These are phyloP conservation scores for Phasianus colchicus DNA, from an alignment of 2,113 vertebrate species.

Conservation along the genomic window DNA sequence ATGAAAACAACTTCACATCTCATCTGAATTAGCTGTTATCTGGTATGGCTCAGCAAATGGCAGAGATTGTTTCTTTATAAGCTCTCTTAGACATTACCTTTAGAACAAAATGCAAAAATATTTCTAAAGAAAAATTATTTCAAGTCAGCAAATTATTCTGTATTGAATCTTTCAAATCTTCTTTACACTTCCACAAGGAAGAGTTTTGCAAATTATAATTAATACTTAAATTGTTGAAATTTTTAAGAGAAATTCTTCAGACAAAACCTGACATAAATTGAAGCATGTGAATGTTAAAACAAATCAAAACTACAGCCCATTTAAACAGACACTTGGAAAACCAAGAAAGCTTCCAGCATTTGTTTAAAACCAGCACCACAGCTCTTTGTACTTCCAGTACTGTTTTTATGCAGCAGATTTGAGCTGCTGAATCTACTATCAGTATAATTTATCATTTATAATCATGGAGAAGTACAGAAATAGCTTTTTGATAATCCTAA, in stretches of 20 bases:
- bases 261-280: background rate
- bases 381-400: background rate
- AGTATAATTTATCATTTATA: background rate
- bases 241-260: background rate
- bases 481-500: background rate
- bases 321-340: background rate
- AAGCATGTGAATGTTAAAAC: background rate
- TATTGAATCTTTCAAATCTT: background rate
- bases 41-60: background rate
- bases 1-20: background rate
- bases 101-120: background rate
- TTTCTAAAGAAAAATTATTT: background rate
- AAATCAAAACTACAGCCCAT: background rate
- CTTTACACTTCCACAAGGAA: background rate
- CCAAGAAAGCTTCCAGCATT: background rate
- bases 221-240: background rate
- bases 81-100: background rate
- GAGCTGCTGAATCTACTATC: background rate
- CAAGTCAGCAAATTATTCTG: background rate
- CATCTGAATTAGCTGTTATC: background rate
- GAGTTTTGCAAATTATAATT: background rate
- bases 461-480: background rate
- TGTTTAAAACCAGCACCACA: background rate
- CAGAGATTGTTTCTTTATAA: background rate
- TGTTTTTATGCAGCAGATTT: background rate